Evolutionary conservation across 2,888 invertebrate species (phyloP).

Genomic region (Cephus pygmeus): DNA sequence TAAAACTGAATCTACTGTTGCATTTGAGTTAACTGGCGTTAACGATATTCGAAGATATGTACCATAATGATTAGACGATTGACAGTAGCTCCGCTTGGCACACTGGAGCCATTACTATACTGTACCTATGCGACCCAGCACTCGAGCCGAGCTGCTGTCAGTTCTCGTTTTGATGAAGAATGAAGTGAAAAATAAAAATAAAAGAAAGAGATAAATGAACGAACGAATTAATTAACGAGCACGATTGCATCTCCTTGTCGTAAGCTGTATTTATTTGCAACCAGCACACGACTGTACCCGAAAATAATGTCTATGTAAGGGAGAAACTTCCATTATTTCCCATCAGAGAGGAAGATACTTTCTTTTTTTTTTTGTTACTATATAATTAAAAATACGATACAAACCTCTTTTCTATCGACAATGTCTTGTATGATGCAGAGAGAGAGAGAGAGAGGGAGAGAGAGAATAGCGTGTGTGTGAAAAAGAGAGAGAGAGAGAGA

Average conservation of each 20-base stretch:
- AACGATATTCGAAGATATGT: conserved; percentile 16
- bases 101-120: conserved; percentile 44
- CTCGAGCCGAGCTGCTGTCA: conserved; percentile 37
- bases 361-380: too few species aligned
- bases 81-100: conserved; percentile 36
- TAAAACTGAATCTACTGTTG: conserved; percentile 1
- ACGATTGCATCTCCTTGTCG: conserved; percentile 9
- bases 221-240: conserved; percentile 19
- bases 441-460: neutral
- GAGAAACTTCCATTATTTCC: too few species aligned
- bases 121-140: conserved; percentile 45
- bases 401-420: too few species aligned
- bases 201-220: conserved; percentile 12
- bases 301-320: too few species aligned
- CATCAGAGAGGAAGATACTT: too few species aligned
- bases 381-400: too few species aligned
- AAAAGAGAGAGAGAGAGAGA: conserved; percentile 8
- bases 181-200: conserved; percentile 26
- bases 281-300: conserved; percentile 24
- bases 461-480: neutral
- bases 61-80: conserved; percentile 15
- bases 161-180: neutral
- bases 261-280: conserved; percentile 46
- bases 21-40: conserved; percentile 3
- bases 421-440: too few species aligned